Percentiles rank a stretch among this genome's conserved stretches.
phyloP scores from a whole-genome alignment of 2,113 vertebrate species.

The Syngnathoides biaculeatus region DNA sequence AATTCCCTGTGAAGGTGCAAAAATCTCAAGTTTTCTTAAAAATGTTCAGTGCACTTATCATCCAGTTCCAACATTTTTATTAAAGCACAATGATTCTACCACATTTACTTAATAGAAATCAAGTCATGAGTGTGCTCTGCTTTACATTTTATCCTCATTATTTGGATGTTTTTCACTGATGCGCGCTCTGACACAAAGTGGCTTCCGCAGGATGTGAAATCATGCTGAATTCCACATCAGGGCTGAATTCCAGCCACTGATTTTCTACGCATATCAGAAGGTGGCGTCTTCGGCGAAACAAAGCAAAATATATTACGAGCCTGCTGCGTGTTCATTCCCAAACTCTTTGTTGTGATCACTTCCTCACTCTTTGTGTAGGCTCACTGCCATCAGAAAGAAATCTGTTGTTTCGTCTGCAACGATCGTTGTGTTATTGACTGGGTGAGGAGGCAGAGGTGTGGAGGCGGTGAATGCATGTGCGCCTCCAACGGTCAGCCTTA shows the following conservation, averaged over 20 bases:
- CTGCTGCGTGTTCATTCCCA: conserved; percentile 39
- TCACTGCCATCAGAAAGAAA: conserved; percentile 21
- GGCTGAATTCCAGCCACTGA: conserved; percentile 1
- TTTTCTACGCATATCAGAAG: conserved; percentile 25
- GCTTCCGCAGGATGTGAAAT: conserved; percentile 34
- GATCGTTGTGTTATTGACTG: conserved; percentile 27
- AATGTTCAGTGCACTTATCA: too few relatives aligned
- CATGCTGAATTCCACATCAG: conserved; percentile 26
- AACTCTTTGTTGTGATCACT: conserved; percentile 38
- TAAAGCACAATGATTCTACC: not conserved
- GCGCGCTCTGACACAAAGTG: not conserved
- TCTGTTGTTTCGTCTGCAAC: conserved; percentile 23
- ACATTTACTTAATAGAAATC: not conserved
- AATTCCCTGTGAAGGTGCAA: too few relatives aligned
- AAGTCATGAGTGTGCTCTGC: not conserved
- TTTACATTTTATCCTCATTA: not conserved
- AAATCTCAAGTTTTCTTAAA: too few relatives aligned
- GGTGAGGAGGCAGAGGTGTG: conserved; percentile 18
- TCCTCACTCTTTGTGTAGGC: conserved; percentile 20
- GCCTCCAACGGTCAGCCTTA: conserved; percentile 19
- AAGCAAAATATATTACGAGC: not conserved
- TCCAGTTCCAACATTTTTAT: not conserved
- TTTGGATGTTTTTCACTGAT: not conserved
- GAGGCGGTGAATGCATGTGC: conserved; percentile 18
- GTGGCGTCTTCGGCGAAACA: conserved; percentile 13